Percentiles rank a stretch among this genome's conserved stretches.
phyloP scores from a whole-genome alignment of 2,113 vertebrate species.

The Motacilla alba region DNA sequence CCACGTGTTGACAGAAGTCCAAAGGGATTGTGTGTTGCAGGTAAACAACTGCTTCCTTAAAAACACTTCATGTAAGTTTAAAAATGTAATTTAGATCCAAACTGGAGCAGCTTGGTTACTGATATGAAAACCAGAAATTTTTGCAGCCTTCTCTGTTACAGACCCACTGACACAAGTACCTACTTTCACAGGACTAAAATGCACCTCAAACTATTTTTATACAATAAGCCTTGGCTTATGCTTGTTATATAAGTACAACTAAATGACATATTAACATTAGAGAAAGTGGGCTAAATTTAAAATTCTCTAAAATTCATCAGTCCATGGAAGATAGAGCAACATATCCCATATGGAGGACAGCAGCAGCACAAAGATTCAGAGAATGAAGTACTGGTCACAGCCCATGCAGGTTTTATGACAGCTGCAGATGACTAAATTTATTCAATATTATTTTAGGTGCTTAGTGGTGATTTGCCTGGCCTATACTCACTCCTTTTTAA shows the following conservation, averaged over 20 bases:
- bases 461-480: not conserved
- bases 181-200: not conserved
- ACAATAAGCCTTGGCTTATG: not conserved
- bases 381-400: not conserved
- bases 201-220: not conserved
- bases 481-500: not conserved
- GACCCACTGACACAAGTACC: not conserved
- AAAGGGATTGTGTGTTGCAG: not conserved
- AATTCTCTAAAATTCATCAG: not conserved
- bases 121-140: not conserved
- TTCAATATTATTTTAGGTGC: not conserved
- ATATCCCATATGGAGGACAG: not conserved
- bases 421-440: not conserved
- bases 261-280: not conserved
- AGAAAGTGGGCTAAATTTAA: not conserved
- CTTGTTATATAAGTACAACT: not conserved
- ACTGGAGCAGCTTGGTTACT: not conserved
- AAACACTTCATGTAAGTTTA: not conserved
- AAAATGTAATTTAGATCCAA: not conserved
- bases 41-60: not conserved
- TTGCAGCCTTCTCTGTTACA: not conserved
- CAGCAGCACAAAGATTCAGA: not conserved
- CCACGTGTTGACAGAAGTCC: not conserved
- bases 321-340: not conserved
- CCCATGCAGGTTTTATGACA: not conserved